Conservation (phyloP, 2,797 vertebrate genomes). For the Sphenopsis melanotis region DNA sequence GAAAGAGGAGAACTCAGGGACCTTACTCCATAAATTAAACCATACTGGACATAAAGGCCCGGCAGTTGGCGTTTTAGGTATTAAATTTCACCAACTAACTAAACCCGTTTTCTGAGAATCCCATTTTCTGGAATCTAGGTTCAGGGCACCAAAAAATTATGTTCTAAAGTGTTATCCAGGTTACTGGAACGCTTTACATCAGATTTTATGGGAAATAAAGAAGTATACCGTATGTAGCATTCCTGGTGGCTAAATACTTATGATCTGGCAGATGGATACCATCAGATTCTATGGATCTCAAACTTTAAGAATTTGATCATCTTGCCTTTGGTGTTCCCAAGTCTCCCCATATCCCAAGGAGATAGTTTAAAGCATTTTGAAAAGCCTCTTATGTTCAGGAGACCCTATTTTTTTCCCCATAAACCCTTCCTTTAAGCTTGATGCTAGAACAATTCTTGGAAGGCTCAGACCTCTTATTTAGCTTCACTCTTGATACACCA, state of each 20-base stretch:
- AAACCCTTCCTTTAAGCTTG: background rate
- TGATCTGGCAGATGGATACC: background rate
- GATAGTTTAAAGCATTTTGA: background rate
- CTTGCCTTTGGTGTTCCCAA: background rate
- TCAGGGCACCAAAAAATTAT: conserved; percentile 41
- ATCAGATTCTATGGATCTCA: background rate
- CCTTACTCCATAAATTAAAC: conserved; percentile 80
- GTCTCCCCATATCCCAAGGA: background rate
- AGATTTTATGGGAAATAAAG: conserved; percentile 52
- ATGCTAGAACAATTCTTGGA: background rate
- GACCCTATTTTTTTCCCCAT: background rate
- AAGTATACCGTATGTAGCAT: conserved; percentile 35
- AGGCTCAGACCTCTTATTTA: background rate
- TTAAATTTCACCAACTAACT: conserved; percentile 75
- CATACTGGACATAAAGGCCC: conserved; percentile 77
- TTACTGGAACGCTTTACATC: conserved; percentile 61
- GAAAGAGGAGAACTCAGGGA: conserved; percentile 85
- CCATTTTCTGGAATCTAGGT: conserved; percentile 64
- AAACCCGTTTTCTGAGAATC: conserved; percentile 67
- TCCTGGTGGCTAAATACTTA: conserved; percentile 55
- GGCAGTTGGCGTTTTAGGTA: conserved; percentile 70
- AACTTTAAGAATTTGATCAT: background rate
- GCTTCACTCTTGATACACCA: background rate
- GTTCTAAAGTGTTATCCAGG: conserved; percentile 59
- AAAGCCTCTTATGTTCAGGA: background rate